A percentile compares a stretch with the other conserved stretches of the same genome.
Conservation (phyloP, 2,797 vertebrate genomes). For the Netta rufina region DNA sequence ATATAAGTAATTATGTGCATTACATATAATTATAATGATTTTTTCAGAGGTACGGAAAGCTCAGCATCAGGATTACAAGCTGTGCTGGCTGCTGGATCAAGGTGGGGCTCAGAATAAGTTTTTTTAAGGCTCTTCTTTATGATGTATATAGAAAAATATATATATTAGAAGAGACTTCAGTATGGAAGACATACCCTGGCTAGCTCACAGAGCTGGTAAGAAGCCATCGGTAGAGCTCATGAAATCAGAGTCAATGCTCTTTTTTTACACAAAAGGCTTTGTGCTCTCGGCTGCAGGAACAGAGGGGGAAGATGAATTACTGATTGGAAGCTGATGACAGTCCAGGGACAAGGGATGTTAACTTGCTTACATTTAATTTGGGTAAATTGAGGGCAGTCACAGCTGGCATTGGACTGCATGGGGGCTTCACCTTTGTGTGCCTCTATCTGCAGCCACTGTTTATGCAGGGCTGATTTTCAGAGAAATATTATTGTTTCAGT, state of each 20-base stretch:
- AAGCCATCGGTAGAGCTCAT: background rate
- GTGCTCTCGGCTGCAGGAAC: background rate
- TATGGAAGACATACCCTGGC: background rate
- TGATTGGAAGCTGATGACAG: background rate
- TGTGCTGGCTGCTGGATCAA: background rate
- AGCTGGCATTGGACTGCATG: rapidly evolving
- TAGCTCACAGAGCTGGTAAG: background rate
- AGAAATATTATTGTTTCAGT: background rate
- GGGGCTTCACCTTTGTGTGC: background rate
- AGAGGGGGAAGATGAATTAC: background rate
- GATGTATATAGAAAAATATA: background rate
- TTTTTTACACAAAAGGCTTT: background rate
- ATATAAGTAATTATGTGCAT: background rate
- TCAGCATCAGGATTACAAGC: background rate
- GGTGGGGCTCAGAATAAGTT: no score
- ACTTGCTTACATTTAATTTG: background rate
- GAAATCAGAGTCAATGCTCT: background rate
- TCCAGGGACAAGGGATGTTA: background rate
- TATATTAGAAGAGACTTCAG: no score
- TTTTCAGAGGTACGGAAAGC: background rate
- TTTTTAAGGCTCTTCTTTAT: background rate
- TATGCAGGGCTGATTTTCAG: background rate
- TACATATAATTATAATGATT: background rate
- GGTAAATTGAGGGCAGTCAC: background rate
- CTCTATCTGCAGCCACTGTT: background rate